A percentile compares a stretch with the other conserved stretches of the same genome.
phyloP scores from a whole-genome alignment of 2,797 vertebrate genomes.

The Sus cebifrons region DNA sequence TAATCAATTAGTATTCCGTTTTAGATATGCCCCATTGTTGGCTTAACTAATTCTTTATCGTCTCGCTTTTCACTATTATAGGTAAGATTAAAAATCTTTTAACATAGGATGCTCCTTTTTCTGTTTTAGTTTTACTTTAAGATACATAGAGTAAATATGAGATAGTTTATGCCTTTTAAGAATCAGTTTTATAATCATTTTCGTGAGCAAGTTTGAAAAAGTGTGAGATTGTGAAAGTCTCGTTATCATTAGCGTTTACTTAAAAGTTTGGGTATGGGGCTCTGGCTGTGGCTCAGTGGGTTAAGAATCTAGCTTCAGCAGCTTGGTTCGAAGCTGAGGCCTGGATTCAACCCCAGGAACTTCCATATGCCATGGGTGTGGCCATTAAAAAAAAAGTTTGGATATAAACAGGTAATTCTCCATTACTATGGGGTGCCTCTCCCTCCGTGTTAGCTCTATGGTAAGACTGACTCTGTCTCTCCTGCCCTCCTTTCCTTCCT shows the following conservation, averaged over 20 bases:
- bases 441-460: too few relatives aligned
- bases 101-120: neutral
- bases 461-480: neutral
- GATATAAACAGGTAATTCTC: neutral
- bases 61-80: neutral
- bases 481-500: neutral
- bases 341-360: too few relatives aligned
- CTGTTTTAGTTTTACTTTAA: slow-evolving; percentile 21
- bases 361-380: too few relatives aligned
- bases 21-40: neutral
- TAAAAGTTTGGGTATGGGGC: neutral
- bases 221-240: neutral
- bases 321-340: too few relatives aligned
- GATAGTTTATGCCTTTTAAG: neutral
- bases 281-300: too few relatives aligned
- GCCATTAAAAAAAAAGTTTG: neutral
- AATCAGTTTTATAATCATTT: slow-evolving; percentile 3
- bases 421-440: neutral
- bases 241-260: neutral
- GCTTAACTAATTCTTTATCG: neutral
- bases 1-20: neutral
- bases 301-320: too few relatives aligned
- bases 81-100: neutral
- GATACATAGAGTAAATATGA: neutral
- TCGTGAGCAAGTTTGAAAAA: neutral